Evolutionary conservation across 1,140 invertebrate genomes (phyloP).

Genomic region (Tigriopus japonicus): DNA sequence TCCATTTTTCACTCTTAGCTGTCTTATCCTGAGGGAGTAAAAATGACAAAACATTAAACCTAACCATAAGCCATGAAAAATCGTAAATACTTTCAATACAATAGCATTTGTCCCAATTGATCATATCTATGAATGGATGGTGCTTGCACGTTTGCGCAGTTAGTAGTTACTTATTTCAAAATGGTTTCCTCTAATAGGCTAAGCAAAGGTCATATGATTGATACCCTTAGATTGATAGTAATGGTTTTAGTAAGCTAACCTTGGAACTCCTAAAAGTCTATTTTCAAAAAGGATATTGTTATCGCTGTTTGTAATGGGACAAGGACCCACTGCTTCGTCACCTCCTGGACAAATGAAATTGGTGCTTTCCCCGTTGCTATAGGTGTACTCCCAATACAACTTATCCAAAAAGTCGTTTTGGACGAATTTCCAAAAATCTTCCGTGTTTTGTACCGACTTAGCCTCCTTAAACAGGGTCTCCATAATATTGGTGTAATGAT

Average conservation of each 20-base stretch:
- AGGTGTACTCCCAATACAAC: slow-evolving; percentile 36
- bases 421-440: slow-evolving; percentile 39
- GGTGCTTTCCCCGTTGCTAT: slow-evolving; percentile 21
- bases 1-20: slow-evolving; percentile 35
- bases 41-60: not conserved
- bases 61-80: too few relatives aligned
- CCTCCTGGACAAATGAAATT: slow-evolving; percentile 19
- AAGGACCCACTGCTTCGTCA: slow-evolving; percentile 1
- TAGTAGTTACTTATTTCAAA: too few relatives aligned
- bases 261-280: slow-evolving; percentile 39
- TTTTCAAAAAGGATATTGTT: slow-evolving; percentile 42
- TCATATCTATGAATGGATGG: too few relatives aligned
- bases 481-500: slow-evolving; percentile 39
- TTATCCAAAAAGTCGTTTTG: slow-evolving; percentile 33
- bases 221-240: too few relatives aligned
- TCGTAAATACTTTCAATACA: too few relatives aligned
- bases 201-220: not conserved
- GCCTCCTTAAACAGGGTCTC: slow-evolving; percentile 33
- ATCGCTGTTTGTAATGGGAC: slow-evolving; percentile 21
- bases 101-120: too few relatives aligned
- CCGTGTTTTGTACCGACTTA: slow-evolving; percentile 31
- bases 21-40: slow-evolving; percentile 6
- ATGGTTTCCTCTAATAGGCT: too few relatives aligned
- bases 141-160: too few relatives aligned
- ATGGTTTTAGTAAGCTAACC: slow-evolving; percentile 21